Base-by-base conservation (phyloP, 2,797 vertebrate species). In the Silurus lanzhouensis region DNA sequence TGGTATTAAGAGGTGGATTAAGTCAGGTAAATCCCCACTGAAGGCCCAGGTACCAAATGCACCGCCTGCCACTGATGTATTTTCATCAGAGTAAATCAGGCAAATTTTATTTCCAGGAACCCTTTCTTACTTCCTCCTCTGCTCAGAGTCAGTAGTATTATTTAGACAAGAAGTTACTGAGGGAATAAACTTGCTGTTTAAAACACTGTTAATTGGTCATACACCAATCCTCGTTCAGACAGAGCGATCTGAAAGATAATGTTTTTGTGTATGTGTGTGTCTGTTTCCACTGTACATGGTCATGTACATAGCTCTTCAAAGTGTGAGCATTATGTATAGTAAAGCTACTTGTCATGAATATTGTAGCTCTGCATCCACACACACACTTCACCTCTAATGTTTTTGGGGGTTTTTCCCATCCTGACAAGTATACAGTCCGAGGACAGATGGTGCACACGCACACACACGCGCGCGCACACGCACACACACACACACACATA, bases 381-480 rank as follows among this genome's bases (percentile, higher is more conserved):
- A 61, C 82, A 87, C 95, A 98, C 96, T 97, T 97, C 96, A 98
- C 98, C 96, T 97, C 96, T 97, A 96, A 96, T 97, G 95, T 97
- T 95, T 94, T 96, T 97, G 38, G 38, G 38, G 38, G 3, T 96
- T 96, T 79, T 66, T 91, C 10, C 92, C 91, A 91, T 93, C 91
- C 86, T 1, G 92, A 92, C 94, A 91, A 90, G 88, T 84, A 89
- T 93, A 94, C 88, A 90, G 79, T 68, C 80, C 83, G 86, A 89
- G 92, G 91, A 93, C 95, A 95, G 94, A 94, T 95, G 94, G 94
- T n/a, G 12, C 5, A 5, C 8, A 17, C 48, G 8, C 67, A 9
- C 67, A 7, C n/a, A 5, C 89, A 80, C 83, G 90, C 90, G 86
- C 82, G 84, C 86, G 89, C 85, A 85, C 86, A 85, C 83, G 87